A percentile compares a stretch with the other conserved stretches of the same genome.
phyloP scores from a whole-genome alignment of 2,113 vertebrate species.

The Carollia perspicillata region DNA sequence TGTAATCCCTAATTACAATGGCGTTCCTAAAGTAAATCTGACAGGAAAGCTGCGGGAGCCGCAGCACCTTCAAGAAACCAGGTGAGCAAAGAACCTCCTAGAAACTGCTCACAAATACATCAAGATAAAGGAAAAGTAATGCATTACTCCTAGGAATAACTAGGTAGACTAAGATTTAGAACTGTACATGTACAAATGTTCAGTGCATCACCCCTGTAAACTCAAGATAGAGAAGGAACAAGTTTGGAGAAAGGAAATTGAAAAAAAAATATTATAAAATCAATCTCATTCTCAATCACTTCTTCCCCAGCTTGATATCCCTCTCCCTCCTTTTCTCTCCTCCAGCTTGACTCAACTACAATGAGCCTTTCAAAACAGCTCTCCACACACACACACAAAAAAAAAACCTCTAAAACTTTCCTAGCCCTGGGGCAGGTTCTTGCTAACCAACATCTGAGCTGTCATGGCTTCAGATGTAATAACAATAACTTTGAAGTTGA shows the following conservation, averaged over 20 bases:
- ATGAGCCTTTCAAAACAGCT: neutral
- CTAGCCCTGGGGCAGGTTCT: neutral
- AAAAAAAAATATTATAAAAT: neutral
- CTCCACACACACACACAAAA: no score
- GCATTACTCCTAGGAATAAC: neutral
- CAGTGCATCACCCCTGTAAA: neutral
- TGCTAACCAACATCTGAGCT: neutral
- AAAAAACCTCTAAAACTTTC: neutral
- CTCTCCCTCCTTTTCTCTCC: neutral
- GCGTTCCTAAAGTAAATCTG: neutral
- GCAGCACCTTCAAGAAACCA: neutral
- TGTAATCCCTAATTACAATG: neutral
- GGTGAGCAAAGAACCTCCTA: neutral
- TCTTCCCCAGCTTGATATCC: no score
- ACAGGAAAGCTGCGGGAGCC: neutral
- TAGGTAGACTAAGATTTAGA: neutral
- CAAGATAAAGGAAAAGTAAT: neutral
- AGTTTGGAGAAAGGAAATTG: neutral
- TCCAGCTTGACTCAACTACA: neutral
- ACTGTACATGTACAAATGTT: neutral
- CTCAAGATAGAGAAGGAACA: neutral
- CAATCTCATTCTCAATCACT: neutral
- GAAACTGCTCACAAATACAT: neutral
- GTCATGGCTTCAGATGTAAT: constrained; percentile 13
- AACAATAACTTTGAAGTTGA: constrained; percentile 69